Base-by-base conservation (phyloP, 2,113 vertebrate species). In the Eclectus roratus region DNA sequence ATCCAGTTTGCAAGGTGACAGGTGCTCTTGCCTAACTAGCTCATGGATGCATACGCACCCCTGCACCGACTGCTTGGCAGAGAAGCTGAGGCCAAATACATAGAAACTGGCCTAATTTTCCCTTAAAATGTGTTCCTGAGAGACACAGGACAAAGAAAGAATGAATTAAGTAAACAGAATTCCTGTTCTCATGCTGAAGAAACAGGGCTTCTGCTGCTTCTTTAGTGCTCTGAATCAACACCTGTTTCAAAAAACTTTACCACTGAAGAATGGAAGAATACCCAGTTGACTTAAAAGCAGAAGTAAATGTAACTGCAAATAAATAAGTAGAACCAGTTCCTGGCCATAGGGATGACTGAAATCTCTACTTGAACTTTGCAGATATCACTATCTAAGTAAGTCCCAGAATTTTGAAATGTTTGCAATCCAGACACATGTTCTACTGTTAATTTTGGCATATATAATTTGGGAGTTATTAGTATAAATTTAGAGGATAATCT, bases 21-120 rank as follows among this genome's bases (percentile, higher is more conserved):
- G 80, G 74, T 92, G 76, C 13, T n/a, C 46, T 49, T 55, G 28
- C 52, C 37, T 12, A 25, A 25, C 50, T 18, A 1, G 3, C 76
- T 52, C 33, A 23, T 0, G 0, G 25, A 49, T 3, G 1, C 56
- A 14, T 2, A 2, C 0, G 0, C 52, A 25, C 15, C 28, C 43
- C 46, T 50, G 23, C 33, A 8, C 37, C 11, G 5, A 53, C 27
- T 0, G 0, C 80, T 70, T 46, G 27, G 18, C 39, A 24, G 77
- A 76, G 64, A 10, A 78, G 33, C 43, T 29, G 23, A 61, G 50
- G 53, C 50, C 70, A 80, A 83, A 47, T 14, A 66, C 68, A 6
- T 0, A 43, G 63, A 85, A 82, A 84, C 41, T 49, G 47, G 65
- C 60, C 43, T 73, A 2, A 1, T 28, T 88, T 63, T 77, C 56